These are phyloP conservation scores for Lasiurus cinereus DNA, from an alignment of 2,113 vertebrate species.

Conservation along the genomic window DNA sequence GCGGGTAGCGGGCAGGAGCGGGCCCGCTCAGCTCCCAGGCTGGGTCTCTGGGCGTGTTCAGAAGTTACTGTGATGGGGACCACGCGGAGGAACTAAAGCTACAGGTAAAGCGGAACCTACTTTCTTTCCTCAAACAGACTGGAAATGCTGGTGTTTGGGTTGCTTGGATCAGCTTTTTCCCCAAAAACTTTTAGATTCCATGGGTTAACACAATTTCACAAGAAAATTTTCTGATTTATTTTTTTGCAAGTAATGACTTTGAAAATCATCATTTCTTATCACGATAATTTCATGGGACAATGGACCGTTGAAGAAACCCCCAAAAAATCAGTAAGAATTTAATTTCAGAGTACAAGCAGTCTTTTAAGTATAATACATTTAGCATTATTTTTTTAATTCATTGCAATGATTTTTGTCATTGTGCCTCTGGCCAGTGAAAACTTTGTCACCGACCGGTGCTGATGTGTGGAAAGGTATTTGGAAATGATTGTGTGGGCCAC, in stretches of 20 bases:
- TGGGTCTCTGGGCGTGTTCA: accelerated
- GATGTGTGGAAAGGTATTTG: neutral
- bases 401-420: constrained; percentile 15
- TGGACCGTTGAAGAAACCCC: neutral
- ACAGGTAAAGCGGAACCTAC: accelerated
- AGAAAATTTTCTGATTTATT: neutral
- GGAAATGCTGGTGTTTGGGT: neutral
- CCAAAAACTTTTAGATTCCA: neutral
- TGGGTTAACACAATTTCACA: constrained; percentile 35
- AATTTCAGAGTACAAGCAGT: constrained; percentile 34
- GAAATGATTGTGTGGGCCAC: constrained; percentile 1
- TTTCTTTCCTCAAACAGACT: neutral
- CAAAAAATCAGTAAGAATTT: constrained; percentile 47
- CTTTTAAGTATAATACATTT: constrained; percentile 8
- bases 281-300: neutral
- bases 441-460: neutral
- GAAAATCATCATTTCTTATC: constrained; percentile 16
- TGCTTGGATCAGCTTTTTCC: neutral
- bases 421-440: constrained; percentile 14
- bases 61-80: neutral
- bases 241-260: constrained; percentile 2
- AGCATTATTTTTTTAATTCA: neutral
- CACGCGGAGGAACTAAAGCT: neutral
- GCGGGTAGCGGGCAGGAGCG: too few species aligned
- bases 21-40: neutral